phyloP scores from a whole-genome alignment of 2,888 invertebrate genomes.

The Lasioglossum zephyrum region DNA sequence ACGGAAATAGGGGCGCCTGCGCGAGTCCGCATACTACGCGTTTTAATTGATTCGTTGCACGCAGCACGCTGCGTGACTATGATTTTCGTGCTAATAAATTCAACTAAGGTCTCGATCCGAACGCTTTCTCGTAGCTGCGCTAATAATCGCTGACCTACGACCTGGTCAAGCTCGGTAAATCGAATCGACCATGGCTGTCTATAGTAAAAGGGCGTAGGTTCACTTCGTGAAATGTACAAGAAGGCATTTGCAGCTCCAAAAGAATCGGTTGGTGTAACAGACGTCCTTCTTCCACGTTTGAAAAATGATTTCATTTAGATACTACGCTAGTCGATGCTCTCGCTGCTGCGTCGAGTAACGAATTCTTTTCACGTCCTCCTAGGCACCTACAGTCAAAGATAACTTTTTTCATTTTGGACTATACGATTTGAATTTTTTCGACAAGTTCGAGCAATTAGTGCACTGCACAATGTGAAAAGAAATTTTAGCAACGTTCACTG shows the following conservation, averaged over 20 bases:
- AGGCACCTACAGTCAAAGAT: neutral
- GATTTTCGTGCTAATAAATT: slow-evolving; percentile 78
- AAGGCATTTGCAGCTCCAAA: neutral
- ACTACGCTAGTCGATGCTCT: neutral
- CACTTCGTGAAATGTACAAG: neutral
- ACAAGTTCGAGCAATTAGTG: too few relatives aligned
- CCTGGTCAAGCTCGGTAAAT: neutral
- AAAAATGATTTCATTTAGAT: neutral
- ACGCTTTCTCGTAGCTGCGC: slow-evolving; percentile 71
- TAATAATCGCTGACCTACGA: neutral
- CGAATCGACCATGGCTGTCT: neutral
- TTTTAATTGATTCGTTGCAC: slow-evolving; percentile 65
- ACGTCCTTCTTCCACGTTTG: neutral
- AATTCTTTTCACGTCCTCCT: neutral
- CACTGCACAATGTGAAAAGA: too few relatives aligned
- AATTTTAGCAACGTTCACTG: too few relatives aligned
- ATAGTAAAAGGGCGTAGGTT: neutral
- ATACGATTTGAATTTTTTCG: too few relatives aligned
- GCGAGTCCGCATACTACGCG: slow-evolving; percentile 1
- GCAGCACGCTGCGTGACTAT: slow-evolving; percentile 73
- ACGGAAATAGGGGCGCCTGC: slow-evolving; percentile 17
- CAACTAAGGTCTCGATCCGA: slow-evolving; percentile 72
- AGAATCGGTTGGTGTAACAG: neutral
- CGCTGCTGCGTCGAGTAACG: neutral
- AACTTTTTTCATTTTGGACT: too few relatives aligned